phyloP scores from a whole-genome alignment of 1,140 invertebrate species.

The Temnothorax nylanderi region DNA sequence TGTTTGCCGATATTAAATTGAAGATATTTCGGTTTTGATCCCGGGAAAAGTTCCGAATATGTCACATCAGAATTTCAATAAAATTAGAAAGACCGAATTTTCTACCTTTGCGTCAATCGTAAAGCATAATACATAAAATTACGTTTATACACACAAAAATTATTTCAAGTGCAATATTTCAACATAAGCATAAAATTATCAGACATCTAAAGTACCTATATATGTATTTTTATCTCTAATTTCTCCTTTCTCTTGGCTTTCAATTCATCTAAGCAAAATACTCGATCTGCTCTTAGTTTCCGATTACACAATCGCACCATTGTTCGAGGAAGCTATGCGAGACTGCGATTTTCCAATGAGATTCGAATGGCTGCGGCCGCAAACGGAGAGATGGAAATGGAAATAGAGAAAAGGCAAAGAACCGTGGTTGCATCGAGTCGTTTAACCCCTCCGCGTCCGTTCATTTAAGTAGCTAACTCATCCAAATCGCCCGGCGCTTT shows the following conservation, averaged over 20 bases:
- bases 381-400: slow-evolving; percentile 9
- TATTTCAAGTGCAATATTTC: neutral
- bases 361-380: neutral
- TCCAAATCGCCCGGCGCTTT: slow-evolving; percentile 35
- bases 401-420: slow-evolving; percentile 44
- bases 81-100: neutral
- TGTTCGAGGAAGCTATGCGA: neutral
- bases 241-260: neutral
- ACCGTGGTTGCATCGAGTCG: neutral
- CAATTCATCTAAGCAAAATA: slow-evolving; percentile 1
- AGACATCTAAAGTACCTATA: neutral
- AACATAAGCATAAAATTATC: neutral
- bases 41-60: neutral
- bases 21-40: neutral
- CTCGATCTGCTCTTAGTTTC: neutral
- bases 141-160: neutral
- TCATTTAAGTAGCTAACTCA: slow-evolving; percentile 49
- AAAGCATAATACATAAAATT: neutral
- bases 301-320: neutral
- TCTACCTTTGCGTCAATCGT: neutral
- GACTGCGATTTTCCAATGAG: neutral
- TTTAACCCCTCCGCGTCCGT: slow-evolving; percentile 17
- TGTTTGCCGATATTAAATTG: slow-evolving; percentile 18
- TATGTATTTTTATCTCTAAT: neutral
- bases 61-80: neutral